Evolutionary conservation across 2,113 vertebrate species (phyloP), one percentile per base, ranked within the genome.

Genomic region (Crypturellus undulatus): DNA sequence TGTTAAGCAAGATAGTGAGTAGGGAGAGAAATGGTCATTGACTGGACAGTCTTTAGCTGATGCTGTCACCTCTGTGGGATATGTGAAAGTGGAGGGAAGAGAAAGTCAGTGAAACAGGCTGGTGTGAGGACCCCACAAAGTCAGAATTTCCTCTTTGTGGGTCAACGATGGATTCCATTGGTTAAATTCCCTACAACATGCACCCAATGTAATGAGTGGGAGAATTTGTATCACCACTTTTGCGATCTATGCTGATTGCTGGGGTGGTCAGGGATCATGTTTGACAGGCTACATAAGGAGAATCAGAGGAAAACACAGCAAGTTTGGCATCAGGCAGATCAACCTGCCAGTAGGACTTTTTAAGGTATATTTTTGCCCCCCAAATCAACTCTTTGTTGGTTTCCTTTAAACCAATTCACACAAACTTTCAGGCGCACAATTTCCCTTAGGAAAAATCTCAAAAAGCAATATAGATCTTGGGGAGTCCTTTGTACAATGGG

Each of bases 1-100:
- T 84, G 93, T 86, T 64, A 92, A 84, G 64, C 11, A 87, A 92
- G 94, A 64, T 32, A 36, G 80, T 84, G 77, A 83, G 58, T 19
- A 73, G 76, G 47, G 4, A 64, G 32, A 19, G 26, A 83, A 83
- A 83, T 32, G 0, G 24, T 60, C 45, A 67, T 86, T 80, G 51
- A 24, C 42, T 68, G 52, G 89, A 34, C 8, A 54, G 38, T 63
- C 30, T 51, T 68, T 62, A 42, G 80, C 15, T 24, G 18, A 16
- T 77, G 14, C 21, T 82, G 24, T 76, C 77, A 38, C 36, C 22
- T 49, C 38, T 30, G 0, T 63, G 36, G 16, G 26, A 6, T 26
- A 52, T 0, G 1, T 36, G 28, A 5, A 38, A 54, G 12, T 8
- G 43, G 15, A 85, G 7, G 19, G 22, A 80, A 86, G 21, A 70